Evolutionary conservation across 2,113 vertebrate genomes (phyloP), one percentile per base, ranked within the genome.

Genomic region (Piprites chloris): DNA sequence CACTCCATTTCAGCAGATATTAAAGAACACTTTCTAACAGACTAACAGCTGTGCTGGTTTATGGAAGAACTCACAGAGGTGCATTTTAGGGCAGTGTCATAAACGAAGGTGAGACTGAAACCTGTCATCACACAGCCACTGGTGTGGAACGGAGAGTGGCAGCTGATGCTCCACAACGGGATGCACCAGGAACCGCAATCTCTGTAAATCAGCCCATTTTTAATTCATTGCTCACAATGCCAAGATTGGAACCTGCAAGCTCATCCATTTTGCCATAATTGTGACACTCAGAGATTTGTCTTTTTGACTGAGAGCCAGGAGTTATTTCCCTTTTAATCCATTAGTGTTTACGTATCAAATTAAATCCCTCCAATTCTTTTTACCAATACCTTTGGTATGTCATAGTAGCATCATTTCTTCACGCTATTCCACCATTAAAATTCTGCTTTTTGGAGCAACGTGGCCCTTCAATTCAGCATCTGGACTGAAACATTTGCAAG

Each of bases 61-160:
- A 4, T 1, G 9, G 65, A 35, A 22, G 58, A 18, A 37, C 27
- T 13, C 46, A 1, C 1, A 12, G 30, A 21, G 12, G 33, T 0
- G 1, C 28, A 9, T 50, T 68, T 73, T 8, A 41, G 62, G 10
- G 16, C 35, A 44, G 62, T 3, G n/a, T 6, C 1, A 32, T 8
- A 19, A 18, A 19, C 0, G 14, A 22, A n/a, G 26, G 26, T 6
- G 72, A 75, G 67, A 27, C 14, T 0, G 0, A 39, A 53, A 19
- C 12, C 9, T 9, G 30, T 9, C 4, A 0, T 37, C 26, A 1
- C 0, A 2, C 22, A 47, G 50, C 9, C 35, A 0, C 23, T 6
- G 46, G 24, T 1, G 32, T 2, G 26, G 68, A 41, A 35, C 2
- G 22, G 41, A 14, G 37, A 53, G 49, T 28, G 9, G 39, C n/a